phyloP scores from a whole-genome alignment of 2,113 vertebrate species.

The Nanger granti region DNA sequence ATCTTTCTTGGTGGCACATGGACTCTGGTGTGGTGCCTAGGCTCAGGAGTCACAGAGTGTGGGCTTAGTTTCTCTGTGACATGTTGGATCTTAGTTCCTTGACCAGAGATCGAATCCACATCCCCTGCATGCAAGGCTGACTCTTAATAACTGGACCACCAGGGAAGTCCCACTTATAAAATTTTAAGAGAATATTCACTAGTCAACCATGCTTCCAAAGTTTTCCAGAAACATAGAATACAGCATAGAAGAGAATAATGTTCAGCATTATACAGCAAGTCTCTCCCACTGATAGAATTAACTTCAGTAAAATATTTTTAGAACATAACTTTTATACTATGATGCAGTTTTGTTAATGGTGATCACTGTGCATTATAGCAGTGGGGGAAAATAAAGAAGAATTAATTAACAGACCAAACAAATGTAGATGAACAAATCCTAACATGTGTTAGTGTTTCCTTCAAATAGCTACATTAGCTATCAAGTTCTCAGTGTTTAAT shows the following conservation, averaged over 20 bases:
- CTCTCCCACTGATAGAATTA: constrained; percentile 37
- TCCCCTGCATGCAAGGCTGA: neutral
- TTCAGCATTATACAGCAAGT: constrained; percentile 27
- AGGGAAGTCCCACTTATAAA: neutral
- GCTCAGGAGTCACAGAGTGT: neutral
- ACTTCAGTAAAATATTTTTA: constrained; percentile 52
- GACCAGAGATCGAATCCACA: neutral
- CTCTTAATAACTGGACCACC: neutral
- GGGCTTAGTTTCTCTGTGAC: neutral
- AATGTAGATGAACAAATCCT: neutral
- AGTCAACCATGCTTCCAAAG: neutral
- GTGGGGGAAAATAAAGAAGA: constrained; percentile 4
- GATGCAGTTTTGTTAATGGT: constrained; percentile 16
- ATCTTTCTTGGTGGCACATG: neutral
- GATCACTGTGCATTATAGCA: neutral
- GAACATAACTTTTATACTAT: neutral
- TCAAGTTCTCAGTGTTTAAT: neutral
- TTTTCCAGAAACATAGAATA: neutral
- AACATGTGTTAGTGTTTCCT: constrained; percentile 9
- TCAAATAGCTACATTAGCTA: neutral
- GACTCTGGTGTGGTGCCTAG: neutral
- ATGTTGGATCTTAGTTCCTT: neutral
- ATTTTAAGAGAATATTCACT: neutral
- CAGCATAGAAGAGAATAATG: neutral
- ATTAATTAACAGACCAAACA: constrained; percentile 28